Conservation (phyloP, 2,797 vertebrate species). For the Oreochromis grahami region DNA sequence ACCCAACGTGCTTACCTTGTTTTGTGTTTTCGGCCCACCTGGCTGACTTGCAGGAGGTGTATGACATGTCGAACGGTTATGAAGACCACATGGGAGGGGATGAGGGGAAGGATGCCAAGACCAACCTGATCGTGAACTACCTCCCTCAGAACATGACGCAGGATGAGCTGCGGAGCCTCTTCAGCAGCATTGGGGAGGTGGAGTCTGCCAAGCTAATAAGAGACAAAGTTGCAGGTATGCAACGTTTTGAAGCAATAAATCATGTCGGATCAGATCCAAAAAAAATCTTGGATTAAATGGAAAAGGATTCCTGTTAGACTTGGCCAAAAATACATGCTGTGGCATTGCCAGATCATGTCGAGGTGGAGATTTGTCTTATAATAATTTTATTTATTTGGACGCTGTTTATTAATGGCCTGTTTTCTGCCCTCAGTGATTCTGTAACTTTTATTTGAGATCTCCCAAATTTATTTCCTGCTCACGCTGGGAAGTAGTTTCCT, state of each 20-base stretch:
- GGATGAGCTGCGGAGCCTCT: conserved; percentile 94
- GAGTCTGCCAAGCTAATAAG: conserved; percentile 97
- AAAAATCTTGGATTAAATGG: conserved; percentile 6
- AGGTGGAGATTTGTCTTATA: conserved; percentile 5
- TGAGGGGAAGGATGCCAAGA: conserved; percentile 92
- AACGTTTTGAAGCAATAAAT: neutral
- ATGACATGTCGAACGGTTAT: conserved; percentile 98
- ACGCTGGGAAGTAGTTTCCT: conserved; percentile 6
- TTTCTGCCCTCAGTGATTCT: neutral
- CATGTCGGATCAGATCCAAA: neutral
- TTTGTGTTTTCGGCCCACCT: conserved; percentile 14
- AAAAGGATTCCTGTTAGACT: conserved; percentile 6
- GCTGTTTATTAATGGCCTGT: neutral
- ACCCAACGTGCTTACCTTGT: neutral
- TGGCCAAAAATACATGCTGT: neutral
- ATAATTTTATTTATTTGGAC: neutral
- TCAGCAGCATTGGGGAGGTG: conserved; percentile 97
- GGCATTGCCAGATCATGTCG: conserved; percentile 3
- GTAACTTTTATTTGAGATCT: conserved; percentile 10
- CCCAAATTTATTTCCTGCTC: conserved; percentile 10
- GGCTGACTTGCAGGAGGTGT: conserved; percentile 74
- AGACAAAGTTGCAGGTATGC: conserved; percentile 96
- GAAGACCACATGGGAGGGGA: conserved; percentile 97
- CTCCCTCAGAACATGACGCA: conserved; percentile 98
- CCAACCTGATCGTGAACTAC: conserved; percentile 98